These are phyloP conservation scores for Clarias platycephalus DNA, from an alignment of 2,797 vertebrate species.

Conservation along the genomic window DNA sequence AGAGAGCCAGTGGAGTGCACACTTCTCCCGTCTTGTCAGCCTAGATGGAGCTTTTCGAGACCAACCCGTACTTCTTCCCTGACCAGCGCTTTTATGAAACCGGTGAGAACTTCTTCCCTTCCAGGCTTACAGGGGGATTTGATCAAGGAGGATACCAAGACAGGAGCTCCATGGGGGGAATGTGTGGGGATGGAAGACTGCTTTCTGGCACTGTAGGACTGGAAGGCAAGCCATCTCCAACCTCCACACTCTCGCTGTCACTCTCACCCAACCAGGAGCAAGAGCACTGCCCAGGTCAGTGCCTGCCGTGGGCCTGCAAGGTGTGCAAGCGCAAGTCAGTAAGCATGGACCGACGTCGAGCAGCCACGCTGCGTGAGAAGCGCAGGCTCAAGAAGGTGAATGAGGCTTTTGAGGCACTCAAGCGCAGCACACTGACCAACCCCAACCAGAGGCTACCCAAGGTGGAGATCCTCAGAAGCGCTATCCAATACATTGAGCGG, in stretches of 20 bases:
- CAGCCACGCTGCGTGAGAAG: constrained; percentile 92
- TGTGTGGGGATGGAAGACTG: constrained; percentile 76
- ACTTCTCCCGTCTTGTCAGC: constrained; percentile 53
- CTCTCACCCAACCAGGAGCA: constrained; percentile 78
- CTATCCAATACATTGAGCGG: constrained; percentile 97
- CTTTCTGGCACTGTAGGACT: constrained; percentile 66
- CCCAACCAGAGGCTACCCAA: constrained; percentile 98
- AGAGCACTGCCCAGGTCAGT: constrained; percentile 92
- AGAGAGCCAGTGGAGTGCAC: constrained; percentile 32
- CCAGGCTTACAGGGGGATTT: constrained; percentile 81
- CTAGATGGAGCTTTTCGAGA: constrained; percentile 97
- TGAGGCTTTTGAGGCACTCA: constrained; percentile 95
- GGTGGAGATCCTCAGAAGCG: constrained; percentile 96
- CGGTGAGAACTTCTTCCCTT: constrained; percentile 86
- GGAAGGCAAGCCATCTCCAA: constrained; percentile 85
- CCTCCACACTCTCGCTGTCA: constrained; percentile 64
- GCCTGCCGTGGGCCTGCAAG: constrained; percentile 96
- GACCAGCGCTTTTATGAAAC: constrained; percentile 97
- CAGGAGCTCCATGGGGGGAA: constrained; percentile 77
- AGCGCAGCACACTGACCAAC: constrained; percentile 95
- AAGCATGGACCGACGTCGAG: constrained; percentile 89
- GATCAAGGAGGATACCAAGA: constrained; percentile 84
- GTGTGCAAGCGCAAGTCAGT: constrained; percentile 93
- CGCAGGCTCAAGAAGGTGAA: constrained; percentile 96
- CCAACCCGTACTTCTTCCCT: constrained; percentile 94